Evolutionary conservation across 2,797 vertebrate genomes (phyloP), one percentile per base, ranked within the genome.

Genomic region (Gorsachius magnificus): DNA sequence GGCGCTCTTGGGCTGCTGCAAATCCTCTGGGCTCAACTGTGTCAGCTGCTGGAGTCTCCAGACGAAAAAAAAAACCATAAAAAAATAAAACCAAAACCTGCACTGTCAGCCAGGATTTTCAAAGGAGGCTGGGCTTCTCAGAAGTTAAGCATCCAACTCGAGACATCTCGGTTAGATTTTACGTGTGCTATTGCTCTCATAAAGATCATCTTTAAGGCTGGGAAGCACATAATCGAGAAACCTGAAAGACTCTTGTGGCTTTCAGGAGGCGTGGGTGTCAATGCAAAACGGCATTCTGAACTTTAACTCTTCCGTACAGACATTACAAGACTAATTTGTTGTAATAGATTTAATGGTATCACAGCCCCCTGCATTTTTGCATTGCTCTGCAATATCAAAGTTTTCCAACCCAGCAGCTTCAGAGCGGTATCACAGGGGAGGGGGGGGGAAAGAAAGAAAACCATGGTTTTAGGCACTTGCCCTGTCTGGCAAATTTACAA

Each of bases 1-100:
- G 18, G 18, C 8, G 28, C 38, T 20, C 43, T 29, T 1, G 2
- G 33, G 29, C 22, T 2, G 0, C 41, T 85, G 14, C 2, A 1
- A 86, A 64, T 29, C 12, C 15, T 50, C 3, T 56, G 56, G 38
- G 50, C n/a, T 69, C 36, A 60, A 33, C 51, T 75, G 48, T 18
- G 25, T 45, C 76, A 77, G 8, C 41, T 68, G 15, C 53, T 74
- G 8, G 13, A 90, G 18, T 45, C 18, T 57, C 72, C 9, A 54
- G 24, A 35, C 16, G 21, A 41, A 60, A 69, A 82, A 31, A 5
- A 11, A 41, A 38, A 12, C 38, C 9, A 48, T 7, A 35, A 33
- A 54, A 45, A 31, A 33, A 48, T 6, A 64, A 66, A 66, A 71
- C 26, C 21, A 68, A 69, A 87, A 51, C 19, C 25, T 43, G 24